phyloP scores from a whole-genome alignment of 2,888 invertebrate genomes.

The Nysson spinosus region DNA sequence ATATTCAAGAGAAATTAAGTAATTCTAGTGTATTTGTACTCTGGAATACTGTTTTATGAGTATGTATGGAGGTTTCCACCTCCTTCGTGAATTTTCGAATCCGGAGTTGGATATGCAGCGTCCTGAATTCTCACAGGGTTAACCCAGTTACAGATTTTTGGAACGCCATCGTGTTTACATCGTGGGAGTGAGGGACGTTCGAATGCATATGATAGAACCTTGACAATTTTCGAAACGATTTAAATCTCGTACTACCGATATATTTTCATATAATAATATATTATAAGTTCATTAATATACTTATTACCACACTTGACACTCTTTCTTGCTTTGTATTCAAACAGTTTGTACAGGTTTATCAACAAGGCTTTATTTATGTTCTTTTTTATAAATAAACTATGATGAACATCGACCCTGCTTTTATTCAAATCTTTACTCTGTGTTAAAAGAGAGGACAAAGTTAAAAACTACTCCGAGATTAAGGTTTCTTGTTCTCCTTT shows the following conservation, averaged over 20 bases:
- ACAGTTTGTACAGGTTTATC: too few relatives aligned
- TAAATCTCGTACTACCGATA: not conserved
- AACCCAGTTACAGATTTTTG: constrained; percentile 54
- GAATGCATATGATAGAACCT: constrained; percentile 18
- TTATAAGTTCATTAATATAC: too few relatives aligned
- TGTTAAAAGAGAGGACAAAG: too few relatives aligned
- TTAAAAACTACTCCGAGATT: too few relatives aligned
- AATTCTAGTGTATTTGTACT: constrained; percentile 16
- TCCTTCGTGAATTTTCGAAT: constrained; percentile 25
- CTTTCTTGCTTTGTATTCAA: too few relatives aligned
- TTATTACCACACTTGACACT: too few relatives aligned
- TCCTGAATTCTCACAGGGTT: constrained; percentile 40
- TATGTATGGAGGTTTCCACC: constrained; percentile 8
- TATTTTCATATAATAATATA: too few relatives aligned
- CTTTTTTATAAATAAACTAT: too few relatives aligned
- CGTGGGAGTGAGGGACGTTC: constrained; percentile 32
- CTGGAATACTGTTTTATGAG: constrained; percentile 12
- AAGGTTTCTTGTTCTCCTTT: too few relatives aligned
- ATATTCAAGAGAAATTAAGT: constrained; percentile 5
- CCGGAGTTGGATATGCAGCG: constrained; percentile 23
- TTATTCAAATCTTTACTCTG: too few relatives aligned
- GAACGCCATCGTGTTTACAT: constrained; percentile 55
- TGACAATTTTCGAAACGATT: not conserved
- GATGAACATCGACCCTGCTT: too few relatives aligned
- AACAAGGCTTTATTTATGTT: too few relatives aligned